Evolutionary conservation across 2,888 invertebrate genomes (phyloP), one percentile per base, ranked within the genome.

Genomic region (Epistrophe eligans): DNA sequence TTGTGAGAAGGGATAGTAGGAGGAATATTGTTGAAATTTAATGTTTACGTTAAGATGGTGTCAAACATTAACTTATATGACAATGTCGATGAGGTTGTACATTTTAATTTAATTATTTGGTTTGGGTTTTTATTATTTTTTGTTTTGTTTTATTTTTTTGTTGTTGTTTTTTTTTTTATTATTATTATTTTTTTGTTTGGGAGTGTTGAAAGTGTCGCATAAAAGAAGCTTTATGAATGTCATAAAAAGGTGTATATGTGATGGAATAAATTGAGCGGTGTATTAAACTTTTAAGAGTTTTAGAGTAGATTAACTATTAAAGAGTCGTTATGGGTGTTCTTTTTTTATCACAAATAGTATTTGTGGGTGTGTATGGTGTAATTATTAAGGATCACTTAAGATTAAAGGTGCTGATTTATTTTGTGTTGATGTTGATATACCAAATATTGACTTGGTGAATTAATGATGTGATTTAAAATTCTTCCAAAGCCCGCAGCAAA

Each of bases 51-150:
- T 66, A 50, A 70, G 50, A 52, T 72, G 77, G 82, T 79, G 83
- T 73, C 81, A 76, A 62, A 62, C 76, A 76, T 81, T 76, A 76
- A 67, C 28, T 70, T 64, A 74, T 64, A 57, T 50, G 43, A 45
- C 40, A 45, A 24, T 64, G 55, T n/a, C 50, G 32, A 52, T 45
- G 58, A 60, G 32, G 60, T 58, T 52, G 55, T 32, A 70, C 67
- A 79, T 60, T 83, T 83, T 73, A 70, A 83, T 83, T 83, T 79
- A 72, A 73, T 79, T 52, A 62, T 79, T 45, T 79, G 79, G 66
- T 66, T 79, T 10, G 17, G 5, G 11, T 64, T 77, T 71, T 38
- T 77, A 5, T 28, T 15, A 19, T 52, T 43, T 70, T 79, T 67
- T 38, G 19, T 45, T 28, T 28, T 9, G 9, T 24, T 72, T 28